Conservation (phyloP, 2,888 invertebrate genomes). For the Cerceris ruficornis region DNA sequence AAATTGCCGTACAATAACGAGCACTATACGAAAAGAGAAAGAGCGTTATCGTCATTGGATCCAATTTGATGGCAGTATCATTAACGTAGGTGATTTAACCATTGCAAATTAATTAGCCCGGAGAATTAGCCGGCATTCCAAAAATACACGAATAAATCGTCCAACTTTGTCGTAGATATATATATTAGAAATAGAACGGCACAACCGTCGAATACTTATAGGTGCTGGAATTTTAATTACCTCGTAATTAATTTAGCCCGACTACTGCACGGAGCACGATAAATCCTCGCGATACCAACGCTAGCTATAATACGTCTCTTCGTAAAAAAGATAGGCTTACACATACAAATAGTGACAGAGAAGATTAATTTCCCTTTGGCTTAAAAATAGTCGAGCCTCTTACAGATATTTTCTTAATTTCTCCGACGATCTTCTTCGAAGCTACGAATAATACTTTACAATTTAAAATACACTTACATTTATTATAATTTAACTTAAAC, state of each 20-base stretch:
- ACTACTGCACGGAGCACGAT: slow-evolving; percentile 37
- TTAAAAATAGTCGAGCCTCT: slow-evolving; percentile 3
- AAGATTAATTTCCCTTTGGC: slow-evolving; percentile 2
- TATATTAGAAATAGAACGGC: slow-evolving; percentile 22
- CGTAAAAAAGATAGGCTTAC: slow-evolving; percentile 8
- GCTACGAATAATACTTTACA: too few species aligned
- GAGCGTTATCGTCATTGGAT: not conserved
- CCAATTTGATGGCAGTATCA: not conserved
- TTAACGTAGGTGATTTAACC: too few species aligned
- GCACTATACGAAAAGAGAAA: not conserved
- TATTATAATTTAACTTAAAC: too few species aligned
- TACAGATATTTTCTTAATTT: not conserved
- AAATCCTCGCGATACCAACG: slow-evolving; percentile 43
- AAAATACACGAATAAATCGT: slow-evolving; percentile 1
- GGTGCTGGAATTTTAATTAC: slow-evolving; percentile 52
- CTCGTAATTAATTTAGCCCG: slow-evolving; percentile 57
- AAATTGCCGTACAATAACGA: too few species aligned
- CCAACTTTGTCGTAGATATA: not conserved
- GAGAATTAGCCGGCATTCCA: not conserved
- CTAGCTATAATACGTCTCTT: slow-evolving; percentile 22
- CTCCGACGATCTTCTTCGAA: not conserved
- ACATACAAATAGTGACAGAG: slow-evolving; percentile 11
- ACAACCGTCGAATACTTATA: slow-evolving; percentile 23
- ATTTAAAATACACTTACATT: too few species aligned
- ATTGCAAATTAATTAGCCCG: not conserved